Percentiles rank a stretch among this genome's conserved stretches.
Conservation (phyloP, 2,113 vertebrate genomes). For the Sisor rabdophorus region DNA sequence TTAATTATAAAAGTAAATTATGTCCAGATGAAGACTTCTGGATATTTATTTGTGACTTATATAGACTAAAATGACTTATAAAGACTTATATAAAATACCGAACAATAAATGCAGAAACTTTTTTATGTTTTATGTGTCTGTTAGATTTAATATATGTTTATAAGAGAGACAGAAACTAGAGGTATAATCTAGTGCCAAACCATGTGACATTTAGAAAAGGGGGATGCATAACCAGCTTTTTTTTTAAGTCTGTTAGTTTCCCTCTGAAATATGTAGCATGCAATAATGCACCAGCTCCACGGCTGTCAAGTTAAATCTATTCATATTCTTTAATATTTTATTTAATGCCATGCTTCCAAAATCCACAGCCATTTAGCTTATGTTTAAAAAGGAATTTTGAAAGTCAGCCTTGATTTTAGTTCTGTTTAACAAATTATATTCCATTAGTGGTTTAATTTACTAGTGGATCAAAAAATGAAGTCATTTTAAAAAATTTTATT, state of each 20-base stretch:
- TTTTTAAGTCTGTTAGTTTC: slow-evolving; percentile 5
- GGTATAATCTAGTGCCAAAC: background rate
- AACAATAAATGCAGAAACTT: background rate
- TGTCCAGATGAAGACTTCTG: background rate
- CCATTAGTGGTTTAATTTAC: background rate
- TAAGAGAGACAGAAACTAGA: background rate
- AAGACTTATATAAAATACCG: background rate
- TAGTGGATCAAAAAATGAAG: slow-evolving; percentile 15
- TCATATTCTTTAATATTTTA: slow-evolving; percentile 45
- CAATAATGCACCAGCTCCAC: slow-evolving; percentile 3
- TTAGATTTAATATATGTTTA: background rate
- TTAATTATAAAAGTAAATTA: background rate
- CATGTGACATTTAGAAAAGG: background rate
- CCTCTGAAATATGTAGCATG: background rate
- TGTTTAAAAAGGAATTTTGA: background rate
- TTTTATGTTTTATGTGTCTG: background rate
- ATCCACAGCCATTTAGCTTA: slow-evolving; percentile 12
- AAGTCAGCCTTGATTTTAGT: slow-evolving; percentile 13
- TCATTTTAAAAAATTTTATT: slow-evolving; percentile 1
- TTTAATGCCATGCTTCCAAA: slow-evolving; percentile 23
- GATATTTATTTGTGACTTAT: background rate
- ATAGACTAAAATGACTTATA: too few species aligned
- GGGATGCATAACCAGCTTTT: slow-evolving; percentile 6
- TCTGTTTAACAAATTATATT: background rate
- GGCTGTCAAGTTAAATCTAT: slow-evolving; percentile 17